A percentile compares a stretch with the other conserved stretches of the same genome.
These are phyloP conservation scores for Aplysia californica DNA, from an alignment of 1,140 invertebrate species.

Conservation along the genomic window DNA sequence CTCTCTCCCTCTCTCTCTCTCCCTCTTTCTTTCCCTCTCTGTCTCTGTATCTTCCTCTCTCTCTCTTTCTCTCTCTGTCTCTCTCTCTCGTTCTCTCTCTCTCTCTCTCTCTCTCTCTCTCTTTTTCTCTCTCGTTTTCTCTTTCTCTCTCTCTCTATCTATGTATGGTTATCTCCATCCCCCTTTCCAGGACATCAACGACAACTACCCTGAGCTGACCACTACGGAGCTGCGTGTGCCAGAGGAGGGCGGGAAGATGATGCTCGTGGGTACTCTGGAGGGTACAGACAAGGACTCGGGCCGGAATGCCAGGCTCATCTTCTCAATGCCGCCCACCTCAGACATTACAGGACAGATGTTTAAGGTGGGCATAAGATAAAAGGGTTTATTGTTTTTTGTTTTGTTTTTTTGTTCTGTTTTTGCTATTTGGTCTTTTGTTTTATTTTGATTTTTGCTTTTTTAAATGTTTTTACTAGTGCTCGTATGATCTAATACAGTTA, in stretches of 20 bases:
- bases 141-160: conserved; percentile 69
- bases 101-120: neutral
- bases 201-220: conserved; percentile 45
- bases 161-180: conserved; percentile 75
- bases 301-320: conserved; percentile 84
- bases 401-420: too few species aligned
- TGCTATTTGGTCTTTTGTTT: too few species aligned
- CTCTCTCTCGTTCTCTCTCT: conserved; percentile 70
- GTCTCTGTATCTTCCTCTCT: too few species aligned
- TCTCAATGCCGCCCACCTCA: conserved; percentile 74
- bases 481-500: too few species aligned
- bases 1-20: too few species aligned
- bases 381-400: too few species aligned
- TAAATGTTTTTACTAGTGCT: too few species aligned
- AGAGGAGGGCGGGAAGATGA: conserved; percentile 79
- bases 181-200: conserved; percentile 43
- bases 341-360: conserved; percentile 70
- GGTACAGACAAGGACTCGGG: conserved; percentile 91
- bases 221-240: conserved; percentile 64
- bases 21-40: too few species aligned
- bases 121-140: conserved; percentile 38
- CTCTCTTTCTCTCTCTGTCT: too few species aligned
- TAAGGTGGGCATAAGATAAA: too few species aligned
- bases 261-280: conserved; percentile 82
- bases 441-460: too few species aligned